A percentile compares a stretch with the other conserved stretches of the same genome.
Conservation (phyloP, 1,140 invertebrate genomes). For the Danaus melanippus region DNA sequence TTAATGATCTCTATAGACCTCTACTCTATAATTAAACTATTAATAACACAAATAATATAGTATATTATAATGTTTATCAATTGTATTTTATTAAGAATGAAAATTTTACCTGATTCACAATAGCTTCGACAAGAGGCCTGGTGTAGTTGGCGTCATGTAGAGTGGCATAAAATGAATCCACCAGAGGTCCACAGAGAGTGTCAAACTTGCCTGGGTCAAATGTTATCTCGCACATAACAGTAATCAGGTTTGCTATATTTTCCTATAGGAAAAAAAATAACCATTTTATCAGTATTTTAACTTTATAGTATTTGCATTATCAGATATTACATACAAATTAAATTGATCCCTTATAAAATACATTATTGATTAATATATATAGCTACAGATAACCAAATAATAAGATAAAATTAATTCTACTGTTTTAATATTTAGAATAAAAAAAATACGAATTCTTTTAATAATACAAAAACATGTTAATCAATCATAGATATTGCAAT, state of each 20-base stretch:
- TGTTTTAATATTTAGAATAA: constrained; percentile 4
- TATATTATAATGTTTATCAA: too few species aligned
- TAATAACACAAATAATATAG: too few species aligned
- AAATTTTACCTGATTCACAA: constrained; percentile 74
- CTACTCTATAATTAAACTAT: too few species aligned
- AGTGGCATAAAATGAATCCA: constrained; percentile 71
- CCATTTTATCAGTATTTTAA: too few species aligned
- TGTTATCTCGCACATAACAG: constrained; percentile 74
- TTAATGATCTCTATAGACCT: too few species aligned
- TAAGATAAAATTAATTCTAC: constrained; percentile 2
- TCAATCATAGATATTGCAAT: background rate
- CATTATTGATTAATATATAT: too few species aligned
- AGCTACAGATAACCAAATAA: too few species aligned
- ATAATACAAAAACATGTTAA: constrained; percentile 1
- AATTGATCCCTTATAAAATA: too few species aligned
- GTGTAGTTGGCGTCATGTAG: constrained; percentile 70
- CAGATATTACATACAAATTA: too few species aligned
- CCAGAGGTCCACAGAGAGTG: constrained; percentile 70
- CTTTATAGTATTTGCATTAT: too few species aligned
- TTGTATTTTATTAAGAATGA: constrained; percentile 1
- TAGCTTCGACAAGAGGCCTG: constrained; percentile 71
- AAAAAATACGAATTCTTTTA: constrained; percentile 1
- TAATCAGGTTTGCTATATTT: constrained; percentile 71
- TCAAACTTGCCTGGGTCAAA: constrained; percentile 75
- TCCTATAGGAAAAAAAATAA: constrained; percentile 38